Conservation (phyloP, 2,113 vertebrate genomes). For the Phaethon lepturus region DNA sequence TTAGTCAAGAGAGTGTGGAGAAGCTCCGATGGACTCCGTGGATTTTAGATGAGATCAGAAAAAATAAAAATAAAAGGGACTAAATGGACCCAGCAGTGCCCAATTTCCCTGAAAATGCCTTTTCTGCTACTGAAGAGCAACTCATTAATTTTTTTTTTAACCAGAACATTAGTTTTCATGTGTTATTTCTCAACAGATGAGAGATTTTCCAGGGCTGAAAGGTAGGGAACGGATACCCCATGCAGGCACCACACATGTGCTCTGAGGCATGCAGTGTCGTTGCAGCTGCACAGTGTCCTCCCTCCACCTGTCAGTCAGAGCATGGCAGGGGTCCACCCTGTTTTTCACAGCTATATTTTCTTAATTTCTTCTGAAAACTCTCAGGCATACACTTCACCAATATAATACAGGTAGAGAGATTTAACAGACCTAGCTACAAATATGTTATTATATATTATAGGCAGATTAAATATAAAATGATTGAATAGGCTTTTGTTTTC, state of each 20-base stretch:
- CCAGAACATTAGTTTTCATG: neutral
- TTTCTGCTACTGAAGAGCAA: neutral
- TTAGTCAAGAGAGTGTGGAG: neutral
- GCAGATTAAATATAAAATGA: neutral
- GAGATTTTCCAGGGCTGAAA: neutral
- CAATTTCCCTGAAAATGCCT: neutral
- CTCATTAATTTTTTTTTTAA: neutral
- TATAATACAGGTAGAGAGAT: neutral
- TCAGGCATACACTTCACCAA: neutral
- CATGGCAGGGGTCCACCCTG: neutral
- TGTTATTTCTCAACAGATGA: neutral
- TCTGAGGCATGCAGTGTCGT: neutral
- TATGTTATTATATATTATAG: neutral
- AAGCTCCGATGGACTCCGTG: neutral
- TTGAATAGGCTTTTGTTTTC: neutral
- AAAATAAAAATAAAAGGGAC: neutral
- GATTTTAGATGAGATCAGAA: neutral
- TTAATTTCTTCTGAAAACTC: constrained; percentile 12
- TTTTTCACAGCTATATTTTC: neutral
- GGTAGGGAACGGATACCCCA: neutral
- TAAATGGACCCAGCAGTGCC: neutral
- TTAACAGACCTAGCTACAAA: neutral
- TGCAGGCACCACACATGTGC: accelerated
- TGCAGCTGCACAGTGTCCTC: neutral
- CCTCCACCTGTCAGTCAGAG: neutral